Evolutionary conservation across 2,888 invertebrate genomes (phyloP), one percentile per base, ranked within the genome.

Genomic region (Andrena hattorfiana): DNA sequence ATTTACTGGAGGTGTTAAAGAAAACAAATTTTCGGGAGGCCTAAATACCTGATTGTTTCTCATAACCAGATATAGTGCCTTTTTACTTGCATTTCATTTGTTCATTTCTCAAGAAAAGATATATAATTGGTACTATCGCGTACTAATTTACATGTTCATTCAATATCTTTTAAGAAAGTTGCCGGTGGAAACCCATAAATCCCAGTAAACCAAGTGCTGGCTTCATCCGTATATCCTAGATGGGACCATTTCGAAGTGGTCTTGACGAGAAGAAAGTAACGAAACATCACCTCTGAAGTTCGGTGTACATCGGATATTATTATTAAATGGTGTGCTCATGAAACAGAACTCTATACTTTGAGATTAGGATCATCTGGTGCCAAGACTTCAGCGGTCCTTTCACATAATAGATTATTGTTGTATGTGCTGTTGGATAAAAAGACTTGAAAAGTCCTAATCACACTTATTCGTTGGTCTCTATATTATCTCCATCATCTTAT

Each of bases 71-170:
- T 79, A 88, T 89, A 88, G 88, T 88, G 88, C 88, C 88, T 88
- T 88, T 88, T 88, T 89, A 89, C 87, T 89, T 88, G 79, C 83
- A 84, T 70, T 87, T 87, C 81, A 84, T 83, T 89, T 88, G 68
- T 85, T 84, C 62, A 77, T 81, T 84, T 80, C 76, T 75, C 51
- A 81, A 81, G 51, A 51, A 67, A 79, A 80, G 75, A 79, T 81
- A 77, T 84, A 86, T 66, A 79, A 66, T 42, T 42, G 42, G 42
- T 88, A 83, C 62, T 72, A 72, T 63, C 66, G 73, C 81, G 74
- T 79, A 75, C 70, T 81, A 68, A 80, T 76, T 80, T 77, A 85
- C 76, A 88, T 68, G 60, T 78, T 79, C 67, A 84, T 81, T 83
- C 75, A 35, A 72, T 83, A 76, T 81, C 64, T 79, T 85, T 88